Percentiles rank a stretch among this genome's conserved stretches.
phyloP scores from a whole-genome alignment of 64 coral and sea anemone genomes.

The Stichodactyla helianthus region DNA sequence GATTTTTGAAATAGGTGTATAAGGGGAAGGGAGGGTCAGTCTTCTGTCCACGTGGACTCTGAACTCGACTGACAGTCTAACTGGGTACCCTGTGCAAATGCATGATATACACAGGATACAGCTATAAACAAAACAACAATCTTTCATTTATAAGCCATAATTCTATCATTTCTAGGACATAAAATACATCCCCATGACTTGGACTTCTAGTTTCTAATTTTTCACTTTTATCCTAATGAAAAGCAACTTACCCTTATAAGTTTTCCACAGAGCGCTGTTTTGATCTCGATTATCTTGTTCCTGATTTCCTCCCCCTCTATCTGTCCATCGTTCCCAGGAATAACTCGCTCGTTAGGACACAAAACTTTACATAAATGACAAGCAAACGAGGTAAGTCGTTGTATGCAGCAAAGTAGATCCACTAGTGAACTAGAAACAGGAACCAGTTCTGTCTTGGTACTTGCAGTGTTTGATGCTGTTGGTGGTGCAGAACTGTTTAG shows the following conservation, averaged over 20 bases:
- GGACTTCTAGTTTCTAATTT: too few species aligned
- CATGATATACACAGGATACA: too few species aligned
- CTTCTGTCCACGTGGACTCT: too few species aligned
- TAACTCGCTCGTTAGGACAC: constrained; percentile 27
- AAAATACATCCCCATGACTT: too few species aligned
- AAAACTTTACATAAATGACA: constrained; percentile 83
- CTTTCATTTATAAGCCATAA: too few species aligned
- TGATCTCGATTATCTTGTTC: constrained; percentile 30
- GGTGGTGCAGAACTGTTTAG: neutral
- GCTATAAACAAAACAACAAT: too few species aligned
- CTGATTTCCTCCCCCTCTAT: constrained; percentile 1
- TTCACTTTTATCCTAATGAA: too few species aligned
- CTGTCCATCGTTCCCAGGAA: constrained; percentile 11
- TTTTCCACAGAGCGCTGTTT: constrained; percentile 49
- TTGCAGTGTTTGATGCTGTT: neutral
- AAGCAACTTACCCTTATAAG: constrained; percentile 64
- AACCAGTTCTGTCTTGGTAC: constrained; percentile 8
- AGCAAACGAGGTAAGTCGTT: constrained; percentile 64
- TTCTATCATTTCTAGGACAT: too few species aligned
- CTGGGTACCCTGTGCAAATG: too few species aligned
- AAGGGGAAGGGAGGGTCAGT: too few species aligned
- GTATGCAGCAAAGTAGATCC: constrained; percentile 68
- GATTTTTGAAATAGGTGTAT: too few species aligned
- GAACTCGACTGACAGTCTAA: too few species aligned
- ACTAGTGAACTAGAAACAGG: constrained; percentile 63